phyloP scores from a whole-genome alignment of 1,140 invertebrate genomes.

The Plectrocnemia conspersa region DNA sequence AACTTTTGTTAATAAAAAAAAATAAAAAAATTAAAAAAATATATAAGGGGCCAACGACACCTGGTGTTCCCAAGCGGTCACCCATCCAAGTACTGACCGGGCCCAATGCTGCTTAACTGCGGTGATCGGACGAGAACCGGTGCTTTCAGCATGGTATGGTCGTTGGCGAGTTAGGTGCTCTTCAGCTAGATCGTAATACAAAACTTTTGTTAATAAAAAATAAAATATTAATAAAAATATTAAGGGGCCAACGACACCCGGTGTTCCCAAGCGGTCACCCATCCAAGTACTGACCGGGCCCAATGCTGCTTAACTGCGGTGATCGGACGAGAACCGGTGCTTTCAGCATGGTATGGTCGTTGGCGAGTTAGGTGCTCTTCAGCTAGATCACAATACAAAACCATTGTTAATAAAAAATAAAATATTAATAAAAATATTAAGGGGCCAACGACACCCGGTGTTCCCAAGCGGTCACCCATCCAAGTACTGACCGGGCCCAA shows the following conservation, averaged over 20 bases:
- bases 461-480: constrained; percentile 33
- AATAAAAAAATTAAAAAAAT: no score
- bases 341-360: constrained; percentile 13
- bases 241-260: constrained; percentile 29
- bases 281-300: constrained; percentile 29
- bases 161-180: no score
- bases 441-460: constrained; percentile 30
- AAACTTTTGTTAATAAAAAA: no score
- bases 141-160: constrained; percentile 12
- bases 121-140: constrained; percentile 17
- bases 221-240: no score
- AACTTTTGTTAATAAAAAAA: no score
- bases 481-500: constrained; percentile 26
- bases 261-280: constrained; percentile 33
- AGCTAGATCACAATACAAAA: no score
- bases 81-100: constrained; percentile 31
- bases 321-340: constrained; percentile 16
- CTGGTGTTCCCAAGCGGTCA: constrained; percentile 32
- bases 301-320: constrained; percentile 15
- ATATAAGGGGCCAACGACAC: constrained; percentile 30
- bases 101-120: constrained; percentile 14
- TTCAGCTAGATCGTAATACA: no score
- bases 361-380: no score
- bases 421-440: no score
- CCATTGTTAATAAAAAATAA: no score